phyloP scores from a whole-genome alignment of 2,113 vertebrate genomes.

The Spea multiplicata region DNA sequence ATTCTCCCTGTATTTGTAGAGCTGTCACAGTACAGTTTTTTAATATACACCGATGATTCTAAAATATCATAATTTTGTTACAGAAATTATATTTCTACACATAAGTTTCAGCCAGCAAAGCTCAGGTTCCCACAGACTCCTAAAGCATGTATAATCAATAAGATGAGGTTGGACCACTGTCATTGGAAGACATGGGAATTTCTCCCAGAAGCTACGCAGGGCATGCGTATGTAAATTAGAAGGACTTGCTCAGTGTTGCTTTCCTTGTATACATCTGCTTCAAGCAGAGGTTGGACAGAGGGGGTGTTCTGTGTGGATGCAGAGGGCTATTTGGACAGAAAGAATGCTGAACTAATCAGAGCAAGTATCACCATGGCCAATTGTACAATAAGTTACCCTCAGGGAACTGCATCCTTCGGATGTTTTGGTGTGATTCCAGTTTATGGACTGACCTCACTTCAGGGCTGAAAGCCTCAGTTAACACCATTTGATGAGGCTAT shows the following conservation, averaged over 20 bases:
- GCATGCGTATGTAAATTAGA: conserved; percentile 20
- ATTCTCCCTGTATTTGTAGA: no score
- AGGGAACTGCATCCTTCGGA: conserved; percentile 27
- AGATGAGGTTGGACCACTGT: conserved; percentile 17
- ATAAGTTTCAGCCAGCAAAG: neutral
- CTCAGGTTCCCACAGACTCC: conserved; percentile 30
- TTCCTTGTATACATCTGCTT: conserved; percentile 30
- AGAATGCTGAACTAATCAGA: conserved; percentile 44
- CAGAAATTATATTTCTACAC: neutral
- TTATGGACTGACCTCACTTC: conserved; percentile 3
- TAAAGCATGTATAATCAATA: conserved; percentile 41
- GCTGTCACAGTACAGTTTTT: no score
- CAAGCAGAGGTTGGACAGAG: conserved; percentile 6
- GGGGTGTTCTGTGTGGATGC: conserved; percentile 28
- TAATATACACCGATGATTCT: neutral
- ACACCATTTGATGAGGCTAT: conserved; percentile 41
- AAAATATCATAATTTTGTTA: neutral
- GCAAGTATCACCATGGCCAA: conserved; percentile 21
- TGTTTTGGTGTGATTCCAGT: conserved; percentile 36
- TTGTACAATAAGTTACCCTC: conserved; percentile 19
- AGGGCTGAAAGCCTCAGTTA: conserved; percentile 25
- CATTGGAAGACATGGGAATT: conserved; percentile 32
- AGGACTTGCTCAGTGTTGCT: conserved; percentile 24
- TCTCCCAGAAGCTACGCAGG: conserved; percentile 16
- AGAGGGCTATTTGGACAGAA: conserved; percentile 20